These are phyloP conservation scores for Phyto melanocephala DNA, from an alignment of 2,888 invertebrate genomes.

Conservation along the genomic window DNA sequence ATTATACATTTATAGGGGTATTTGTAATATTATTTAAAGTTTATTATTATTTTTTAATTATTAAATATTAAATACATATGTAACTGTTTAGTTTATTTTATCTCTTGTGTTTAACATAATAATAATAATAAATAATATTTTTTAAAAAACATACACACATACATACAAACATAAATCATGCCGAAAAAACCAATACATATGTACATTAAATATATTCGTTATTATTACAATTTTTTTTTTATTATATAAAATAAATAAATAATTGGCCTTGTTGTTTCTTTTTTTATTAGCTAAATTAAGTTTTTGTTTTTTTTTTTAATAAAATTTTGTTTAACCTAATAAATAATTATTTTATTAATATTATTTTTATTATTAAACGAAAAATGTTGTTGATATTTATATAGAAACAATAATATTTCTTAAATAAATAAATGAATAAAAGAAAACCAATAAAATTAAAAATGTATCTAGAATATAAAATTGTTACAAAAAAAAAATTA, in stretches of 20 bases:
- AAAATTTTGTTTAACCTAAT: constrained; percentile 38
- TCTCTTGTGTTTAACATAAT: constrained; percentile 30
- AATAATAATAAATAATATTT: constrained; percentile 20
- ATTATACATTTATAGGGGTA: constrained; percentile 51
- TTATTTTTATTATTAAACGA: constrained; percentile 13
- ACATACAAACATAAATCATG: neutral
- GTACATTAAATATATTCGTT: constrained; percentile 7
- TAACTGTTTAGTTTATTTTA: constrained; percentile 30
- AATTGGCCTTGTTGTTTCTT: constrained; percentile 55
- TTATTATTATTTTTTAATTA: neutral
- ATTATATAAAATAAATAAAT: neutral
- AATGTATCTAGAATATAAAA: constrained; percentile 61
- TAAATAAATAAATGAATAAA: constrained; percentile 30
- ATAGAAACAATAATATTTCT: constrained; percentile 63
- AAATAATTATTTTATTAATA: constrained; percentile 36
- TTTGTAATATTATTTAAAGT: constrained; percentile 42
- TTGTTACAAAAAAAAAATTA: constrained; percentile 44
- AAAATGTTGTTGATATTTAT: constrained; percentile 57
- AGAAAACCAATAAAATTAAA: constrained; percentile 52
- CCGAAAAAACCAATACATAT: neutral
- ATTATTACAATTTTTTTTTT: constrained; percentile 2
- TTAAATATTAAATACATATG: neutral
- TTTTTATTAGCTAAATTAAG: constrained; percentile 22
- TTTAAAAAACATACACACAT: neutral
- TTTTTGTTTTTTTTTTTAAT: neutral